These are phyloP conservation scores for Samia ricini DNA, from an alignment of 1,140 invertebrate species.

Conservation along the genomic window DNA sequence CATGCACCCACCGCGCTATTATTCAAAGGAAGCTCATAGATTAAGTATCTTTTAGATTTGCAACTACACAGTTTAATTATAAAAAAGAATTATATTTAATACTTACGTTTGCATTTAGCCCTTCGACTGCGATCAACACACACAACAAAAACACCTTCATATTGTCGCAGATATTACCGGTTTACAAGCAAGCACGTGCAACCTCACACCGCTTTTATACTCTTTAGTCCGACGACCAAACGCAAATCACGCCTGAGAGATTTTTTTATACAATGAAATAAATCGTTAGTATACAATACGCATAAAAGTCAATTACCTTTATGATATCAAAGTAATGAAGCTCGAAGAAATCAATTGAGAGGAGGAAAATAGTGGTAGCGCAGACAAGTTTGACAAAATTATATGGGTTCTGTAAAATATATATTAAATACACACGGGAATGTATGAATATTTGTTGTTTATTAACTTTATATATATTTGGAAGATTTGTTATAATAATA, in stretches of 20 bases:
- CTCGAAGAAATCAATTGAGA: background rate
- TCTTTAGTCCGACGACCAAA: background rate
- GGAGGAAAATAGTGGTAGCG: background rate
- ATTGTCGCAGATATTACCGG: background rate
- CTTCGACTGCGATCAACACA: background rate
- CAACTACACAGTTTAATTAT: no score
- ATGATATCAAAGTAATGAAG: background rate
- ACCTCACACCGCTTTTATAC: conserved; percentile 6
- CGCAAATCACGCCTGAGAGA: background rate
- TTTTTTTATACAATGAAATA: background rate
- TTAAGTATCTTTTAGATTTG: no score
- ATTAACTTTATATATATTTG: no score
- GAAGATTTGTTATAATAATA: no score
- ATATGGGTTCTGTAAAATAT: background rate
- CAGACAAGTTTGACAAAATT: background rate
- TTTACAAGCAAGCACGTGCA: background rate
- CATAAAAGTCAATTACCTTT: background rate
- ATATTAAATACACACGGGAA: no score
- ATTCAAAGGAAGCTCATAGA: no score
- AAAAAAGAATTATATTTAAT: background rate
- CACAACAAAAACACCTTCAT: conserved; percentile 4
- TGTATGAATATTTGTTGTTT: no score
- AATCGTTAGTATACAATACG: no score
- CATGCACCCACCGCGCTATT: no score
- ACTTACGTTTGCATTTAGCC: conserved; percentile 8